Percentiles rank a stretch among this genome's conserved stretches.
phyloP scores from a whole-genome alignment of 2,888 invertebrate genomes.

The Caenorhabditis sinica region DNA sequence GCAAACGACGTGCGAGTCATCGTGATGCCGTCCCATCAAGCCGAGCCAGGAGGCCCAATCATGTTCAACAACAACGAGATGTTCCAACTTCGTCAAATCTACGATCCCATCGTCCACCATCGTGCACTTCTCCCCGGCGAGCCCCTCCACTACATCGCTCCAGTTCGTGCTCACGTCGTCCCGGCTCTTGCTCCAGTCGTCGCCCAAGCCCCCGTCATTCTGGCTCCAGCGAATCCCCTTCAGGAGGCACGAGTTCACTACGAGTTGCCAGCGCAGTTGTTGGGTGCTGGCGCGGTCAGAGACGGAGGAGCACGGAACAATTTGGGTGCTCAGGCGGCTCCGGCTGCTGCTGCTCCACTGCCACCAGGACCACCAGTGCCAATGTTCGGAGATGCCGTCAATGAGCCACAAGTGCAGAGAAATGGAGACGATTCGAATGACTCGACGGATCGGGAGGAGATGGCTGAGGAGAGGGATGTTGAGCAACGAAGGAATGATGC shows the following conservation, averaged over 20 bases:
- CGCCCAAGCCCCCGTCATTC: no score
- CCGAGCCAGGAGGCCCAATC: neutral
- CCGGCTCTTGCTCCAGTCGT: neutral
- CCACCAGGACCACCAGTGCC: conserved; percentile 16
- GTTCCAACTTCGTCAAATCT: neutral
- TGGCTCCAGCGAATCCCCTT: neutral
- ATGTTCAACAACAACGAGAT: conserved; percentile 28
- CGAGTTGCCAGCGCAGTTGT: neutral
- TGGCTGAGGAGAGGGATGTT: conserved; percentile 32
- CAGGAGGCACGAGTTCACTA: neutral
- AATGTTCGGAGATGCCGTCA: conserved; percentile 51
- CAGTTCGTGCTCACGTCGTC: conserved; percentile 1
- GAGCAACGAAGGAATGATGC: conserved; percentile 42
- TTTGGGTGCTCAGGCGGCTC: neutral
- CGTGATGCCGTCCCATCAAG: conserved; percentile 23
- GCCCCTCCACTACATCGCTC: neutral
- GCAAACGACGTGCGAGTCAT: conserved; percentile 33
- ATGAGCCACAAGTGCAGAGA: conserved; percentile 50
- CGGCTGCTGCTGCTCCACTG: neutral
- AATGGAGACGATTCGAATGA: conserved; percentile 54
- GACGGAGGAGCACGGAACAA: no score
- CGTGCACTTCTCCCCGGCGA: neutral
- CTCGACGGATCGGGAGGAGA: conserved; percentile 39
- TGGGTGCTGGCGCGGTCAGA: neutral
- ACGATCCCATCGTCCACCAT: neutral